A percentile compares a stretch with the other conserved stretches of the same genome.
These are phyloP conservation scores for Pemphredon lugubris DNA, from an alignment of 2,888 invertebrate genomes.

Conservation along the genomic window DNA sequence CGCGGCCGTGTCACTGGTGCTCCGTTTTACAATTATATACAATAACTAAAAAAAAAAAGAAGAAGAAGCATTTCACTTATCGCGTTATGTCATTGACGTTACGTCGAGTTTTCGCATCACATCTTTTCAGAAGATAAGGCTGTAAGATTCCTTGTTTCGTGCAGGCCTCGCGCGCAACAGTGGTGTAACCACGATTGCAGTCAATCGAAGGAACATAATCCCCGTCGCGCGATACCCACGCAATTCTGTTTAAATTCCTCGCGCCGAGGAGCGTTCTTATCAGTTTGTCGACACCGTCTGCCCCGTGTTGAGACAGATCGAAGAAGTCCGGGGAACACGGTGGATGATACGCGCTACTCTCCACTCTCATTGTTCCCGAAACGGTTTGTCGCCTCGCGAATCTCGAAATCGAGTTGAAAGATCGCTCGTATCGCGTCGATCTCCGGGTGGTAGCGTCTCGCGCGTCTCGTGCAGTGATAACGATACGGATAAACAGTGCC, in stretches of 20 bases:
- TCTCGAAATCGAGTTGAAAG: background rate
- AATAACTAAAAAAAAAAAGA: too few relatives aligned
- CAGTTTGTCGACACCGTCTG: slow-evolving; percentile 74
- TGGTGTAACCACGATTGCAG: slow-evolving; percentile 35
- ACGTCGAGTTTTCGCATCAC: background rate
- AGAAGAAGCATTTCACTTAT: too few relatives aligned
- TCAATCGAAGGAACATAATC: slow-evolving; percentile 55
- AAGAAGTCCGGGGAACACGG: slow-evolving; percentile 33
- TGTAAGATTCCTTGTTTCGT: slow-evolving; percentile 7
- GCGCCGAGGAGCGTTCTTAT: slow-evolving; percentile 69
- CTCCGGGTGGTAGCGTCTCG: too few relatives aligned
- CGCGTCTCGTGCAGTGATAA: slow-evolving; percentile 28
- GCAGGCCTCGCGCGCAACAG: background rate
- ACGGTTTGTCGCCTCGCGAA: slow-evolving; percentile 4
- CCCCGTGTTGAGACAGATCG: slow-evolving; percentile 58
- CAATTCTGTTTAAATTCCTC: slow-evolving; percentile 60
- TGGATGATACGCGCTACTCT: slow-evolving; percentile 37
- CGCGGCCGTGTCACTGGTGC: too few relatives aligned
- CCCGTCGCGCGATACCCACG: slow-evolving; percentile 57
- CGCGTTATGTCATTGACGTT: too few relatives aligned
- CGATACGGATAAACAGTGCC: slow-evolving; percentile 4
- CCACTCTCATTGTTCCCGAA: slow-evolving; percentile 21
- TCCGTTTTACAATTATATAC: too few relatives aligned
- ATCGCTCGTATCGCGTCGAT: background rate
- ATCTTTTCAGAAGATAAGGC: background rate